Evolutionary conservation across 92 coral and sea anemone genomes (phyloP).

Genomic region (Paramuricea clavata): DNA sequence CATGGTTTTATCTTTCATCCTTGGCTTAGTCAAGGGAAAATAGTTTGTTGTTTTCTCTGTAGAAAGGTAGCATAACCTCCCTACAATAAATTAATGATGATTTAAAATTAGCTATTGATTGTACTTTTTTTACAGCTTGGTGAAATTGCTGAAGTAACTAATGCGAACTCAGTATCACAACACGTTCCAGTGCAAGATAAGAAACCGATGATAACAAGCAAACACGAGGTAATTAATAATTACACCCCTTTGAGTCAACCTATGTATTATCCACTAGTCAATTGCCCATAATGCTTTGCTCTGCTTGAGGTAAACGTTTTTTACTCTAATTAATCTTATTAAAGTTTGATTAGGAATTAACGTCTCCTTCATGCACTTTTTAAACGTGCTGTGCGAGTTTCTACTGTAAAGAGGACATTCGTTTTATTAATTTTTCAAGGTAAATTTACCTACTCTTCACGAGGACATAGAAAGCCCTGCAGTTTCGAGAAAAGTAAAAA

Average conservation of each 20-base stretch:
- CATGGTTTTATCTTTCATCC: no score
- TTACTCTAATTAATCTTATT: no score
- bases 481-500: slow-evolving; percentile 44
- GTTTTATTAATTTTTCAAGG: background rate
- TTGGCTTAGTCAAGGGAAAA: no score
- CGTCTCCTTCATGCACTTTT: no score
- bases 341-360: no score
- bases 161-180: background rate
- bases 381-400: background rate
- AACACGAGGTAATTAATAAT: background rate
- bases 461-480: slow-evolving; percentile 13
- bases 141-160: background rate
- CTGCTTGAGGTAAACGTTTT: no score
- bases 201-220: background rate
- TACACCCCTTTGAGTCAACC: background rate
- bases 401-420: background rate
- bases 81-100: no score
- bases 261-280: background rate
- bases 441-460: background rate
- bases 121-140: background rate
- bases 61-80: no score
- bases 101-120: no score
- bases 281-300: background rate
- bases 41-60: no score
- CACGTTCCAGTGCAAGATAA: background rate